Conservation (phyloP, 2,888 invertebrate species). For the Drosophila parthenogenetica region DNA sequence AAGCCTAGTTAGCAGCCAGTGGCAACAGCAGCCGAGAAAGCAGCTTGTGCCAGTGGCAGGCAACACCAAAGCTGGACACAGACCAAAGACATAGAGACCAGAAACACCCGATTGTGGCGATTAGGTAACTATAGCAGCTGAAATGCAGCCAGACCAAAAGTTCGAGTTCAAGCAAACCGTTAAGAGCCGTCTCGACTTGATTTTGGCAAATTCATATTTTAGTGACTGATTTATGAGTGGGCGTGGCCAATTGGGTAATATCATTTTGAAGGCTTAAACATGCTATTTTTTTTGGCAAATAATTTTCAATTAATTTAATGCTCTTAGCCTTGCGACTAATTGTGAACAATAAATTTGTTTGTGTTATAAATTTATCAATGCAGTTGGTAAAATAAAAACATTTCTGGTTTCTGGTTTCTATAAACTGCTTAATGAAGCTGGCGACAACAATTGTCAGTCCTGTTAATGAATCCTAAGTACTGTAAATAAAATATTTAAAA, state of each 20-base stretch:
- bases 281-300: slow-evolving; percentile 1
- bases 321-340: slow-evolving; percentile 15
- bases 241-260: slow-evolving; percentile 13
- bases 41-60: slow-evolving; percentile 54
- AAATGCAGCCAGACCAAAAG: slow-evolving; percentile 58
- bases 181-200: slow-evolving; percentile 21
- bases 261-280: slow-evolving; percentile 12
- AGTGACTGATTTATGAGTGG: slow-evolving; percentile 30
- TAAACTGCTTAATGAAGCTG: background rate
- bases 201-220: slow-evolving; percentile 12
- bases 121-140: slow-evolving; percentile 62
- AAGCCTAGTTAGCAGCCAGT: slow-evolving; percentile 13
- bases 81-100: slow-evolving; percentile 20
- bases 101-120: slow-evolving; percentile 47
- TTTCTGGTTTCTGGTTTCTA: background rate
- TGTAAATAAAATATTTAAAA: slow-evolving; percentile 31
- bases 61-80: slow-evolving; percentile 50
- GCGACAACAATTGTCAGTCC: slow-evolving; percentile 1
- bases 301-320: background rate
- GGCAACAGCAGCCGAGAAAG: slow-evolving; percentile 59
- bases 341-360: background rate
- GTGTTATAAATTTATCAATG: background rate
- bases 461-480: background rate
- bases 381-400: background rate
- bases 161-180: slow-evolving; percentile 82